Conservation (phyloP, 2,797 vertebrate species). For the Scolopax bukidnonensis region DNA sequence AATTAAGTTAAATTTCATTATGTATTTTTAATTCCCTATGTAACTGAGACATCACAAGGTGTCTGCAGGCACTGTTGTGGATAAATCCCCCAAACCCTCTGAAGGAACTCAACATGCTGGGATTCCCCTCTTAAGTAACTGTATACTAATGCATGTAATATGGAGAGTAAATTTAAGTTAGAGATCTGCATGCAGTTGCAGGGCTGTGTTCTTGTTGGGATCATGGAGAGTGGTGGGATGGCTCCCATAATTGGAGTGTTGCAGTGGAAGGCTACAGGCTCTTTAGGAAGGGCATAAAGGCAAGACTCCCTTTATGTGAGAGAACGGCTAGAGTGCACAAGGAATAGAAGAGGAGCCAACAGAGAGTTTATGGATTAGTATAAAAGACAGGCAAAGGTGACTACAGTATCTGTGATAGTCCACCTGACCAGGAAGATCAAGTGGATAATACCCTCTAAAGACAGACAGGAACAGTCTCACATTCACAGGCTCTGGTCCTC, state of each 20-base stretch:
- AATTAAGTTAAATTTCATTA: background rate
- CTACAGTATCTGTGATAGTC: background rate
- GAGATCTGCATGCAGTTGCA: background rate
- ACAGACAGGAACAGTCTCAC: background rate
- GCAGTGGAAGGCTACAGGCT: background rate
- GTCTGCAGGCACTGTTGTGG: background rate
- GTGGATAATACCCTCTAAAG: background rate
- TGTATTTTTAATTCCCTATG: background rate
- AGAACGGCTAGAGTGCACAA: background rate
- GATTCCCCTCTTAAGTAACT: background rate
- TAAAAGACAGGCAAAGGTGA: background rate
- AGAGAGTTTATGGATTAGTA: background rate
- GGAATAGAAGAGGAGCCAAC: background rate
- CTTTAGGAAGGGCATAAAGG: background rate
- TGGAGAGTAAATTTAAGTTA: background rate
- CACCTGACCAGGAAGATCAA: background rate
- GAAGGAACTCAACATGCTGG: background rate
- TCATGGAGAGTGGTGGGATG: background rate
- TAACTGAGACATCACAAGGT: background rate
- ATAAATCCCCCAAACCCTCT: background rate
- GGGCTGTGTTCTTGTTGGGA: background rate
- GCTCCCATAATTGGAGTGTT: background rate
- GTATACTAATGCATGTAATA: background rate
- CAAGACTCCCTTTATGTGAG: background rate
- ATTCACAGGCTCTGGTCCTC: background rate